These are phyloP conservation scores for Austrofundulus limnaeus DNA, from an alignment of 2,113 vertebrate species.

Conservation along the genomic window DNA sequence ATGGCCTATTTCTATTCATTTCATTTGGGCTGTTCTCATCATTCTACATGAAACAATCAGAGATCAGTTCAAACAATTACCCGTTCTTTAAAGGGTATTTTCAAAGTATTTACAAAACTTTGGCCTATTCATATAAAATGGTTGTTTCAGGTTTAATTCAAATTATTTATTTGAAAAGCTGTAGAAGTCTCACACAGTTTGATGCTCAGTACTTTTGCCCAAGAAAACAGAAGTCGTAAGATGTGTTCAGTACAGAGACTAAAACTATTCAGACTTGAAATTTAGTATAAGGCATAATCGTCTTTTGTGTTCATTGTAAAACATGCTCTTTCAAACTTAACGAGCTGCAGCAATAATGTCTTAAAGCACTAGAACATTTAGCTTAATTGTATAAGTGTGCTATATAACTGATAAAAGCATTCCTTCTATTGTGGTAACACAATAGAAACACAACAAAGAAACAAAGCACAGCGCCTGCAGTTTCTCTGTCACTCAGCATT, in stretches of 20 bases:
- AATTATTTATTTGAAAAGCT: neutral
- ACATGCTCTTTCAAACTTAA: neutral
- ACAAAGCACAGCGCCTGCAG: conserved; percentile 17
- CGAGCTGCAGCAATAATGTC: neutral
- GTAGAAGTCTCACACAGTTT: neutral
- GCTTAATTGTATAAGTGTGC: conserved; percentile 1
- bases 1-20: too few relatives aligned
- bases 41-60: neutral
- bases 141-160: neutral
- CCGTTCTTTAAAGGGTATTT: neutral
- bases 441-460: conserved; percentile 13
- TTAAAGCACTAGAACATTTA: neutral
- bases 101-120: neutral
- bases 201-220: neutral
- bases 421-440: neutral
- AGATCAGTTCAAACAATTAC: neutral
- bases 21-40: neutral
- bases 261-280: conserved; percentile 33
- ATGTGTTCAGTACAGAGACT: conserved; percentile 37
- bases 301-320: neutral
- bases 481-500: conserved; percentile 40
- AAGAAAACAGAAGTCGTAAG: conserved; percentile 22
- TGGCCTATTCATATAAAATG: neutral
- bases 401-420: neutral
- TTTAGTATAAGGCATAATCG: conserved; percentile 16